Base-by-base conservation (phyloP, 2,113 vertebrate species). In the Tonatia bakeri region DNA sequence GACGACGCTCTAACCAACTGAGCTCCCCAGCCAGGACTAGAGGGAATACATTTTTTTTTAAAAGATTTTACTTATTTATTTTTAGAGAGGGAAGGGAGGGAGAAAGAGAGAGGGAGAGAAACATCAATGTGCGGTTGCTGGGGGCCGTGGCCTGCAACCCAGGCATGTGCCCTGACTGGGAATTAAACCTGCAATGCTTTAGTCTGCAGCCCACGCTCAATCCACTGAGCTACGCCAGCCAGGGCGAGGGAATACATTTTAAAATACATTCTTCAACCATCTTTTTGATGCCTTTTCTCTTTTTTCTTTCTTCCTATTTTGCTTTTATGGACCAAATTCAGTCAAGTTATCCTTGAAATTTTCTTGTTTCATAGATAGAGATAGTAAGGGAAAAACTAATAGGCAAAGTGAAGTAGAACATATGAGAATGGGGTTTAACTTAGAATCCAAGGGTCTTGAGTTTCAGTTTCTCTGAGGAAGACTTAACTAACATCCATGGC, bases 221-320 rank as follows among this genome's bases (percentile, higher is more conserved):
- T 28, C 61, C 31, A 81, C 31, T 65, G 31, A 67, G 64, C 16
- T n/a, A 1, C 14, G n/a, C 64, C 7, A n/a, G 33, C 64, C 33
- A 67, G 64, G 33, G 15, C 31, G 61, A 64, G 61, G 61, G 28
- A 64, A 14, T 64, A 64, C 61, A 14, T 31, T 64, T 61, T 26
- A 61, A 93, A 79, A 81, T 92, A 36, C 12, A 83, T 91, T 94
- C 91, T 69, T 76, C 93, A 84, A 77, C 13, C 54, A 24, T 65
- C 56, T 91, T 82, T 95, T 96, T 89, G 47, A 75, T 95, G 38
- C 82, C 31, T 82, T 82, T 69, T 38, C 50, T 20, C 20, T 11
- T 16, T 94, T 88, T 95, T 28, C 69, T 85, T 95, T 85, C 79
- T 77, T 64, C 52, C 56, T 96, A 61, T 26, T 67, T 96, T 82